Evolutionary conservation across 2,113 vertebrate genomes (phyloP).

Genomic region (Tachysurus fulvidraco): DNA sequence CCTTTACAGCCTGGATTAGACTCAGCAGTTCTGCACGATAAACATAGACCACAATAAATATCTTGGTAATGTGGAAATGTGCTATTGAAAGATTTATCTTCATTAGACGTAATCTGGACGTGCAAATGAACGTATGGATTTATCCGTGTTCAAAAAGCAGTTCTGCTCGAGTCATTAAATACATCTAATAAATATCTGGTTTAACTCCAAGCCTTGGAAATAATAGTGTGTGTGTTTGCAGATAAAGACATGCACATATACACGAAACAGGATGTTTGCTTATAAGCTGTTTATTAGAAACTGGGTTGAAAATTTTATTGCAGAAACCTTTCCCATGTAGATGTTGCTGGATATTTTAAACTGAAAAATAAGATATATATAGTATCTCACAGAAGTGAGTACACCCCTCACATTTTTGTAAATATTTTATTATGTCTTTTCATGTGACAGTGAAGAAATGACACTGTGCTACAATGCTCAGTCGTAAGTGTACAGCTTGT

Average conservation of each 20-base stretch:
- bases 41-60: neutral
- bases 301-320: neutral
- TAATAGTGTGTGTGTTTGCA: neutral
- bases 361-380: neutral
- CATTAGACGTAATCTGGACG: neutral
- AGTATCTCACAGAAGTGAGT: too few species aligned
- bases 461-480: too few species aligned
- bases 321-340: neutral
- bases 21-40: neutral
- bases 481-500: too few species aligned
- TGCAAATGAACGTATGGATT: neutral
- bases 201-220: neutral
- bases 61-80: neutral
- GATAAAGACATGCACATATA: neutral
- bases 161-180: conserved; percentile 18
- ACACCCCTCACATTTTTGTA: too few species aligned
- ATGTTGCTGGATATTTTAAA: neutral
- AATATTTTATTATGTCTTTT: too few species aligned
- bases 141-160: conserved; percentile 1
- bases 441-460: too few species aligned
- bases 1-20: neutral
- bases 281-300: neutral
- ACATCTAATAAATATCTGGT: neutral
- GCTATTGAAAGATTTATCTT: neutral
- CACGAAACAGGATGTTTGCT: neutral